phyloP scores from a whole-genome alignment of 2,113 vertebrate species.

The Tylochromis polylepis region DNA sequence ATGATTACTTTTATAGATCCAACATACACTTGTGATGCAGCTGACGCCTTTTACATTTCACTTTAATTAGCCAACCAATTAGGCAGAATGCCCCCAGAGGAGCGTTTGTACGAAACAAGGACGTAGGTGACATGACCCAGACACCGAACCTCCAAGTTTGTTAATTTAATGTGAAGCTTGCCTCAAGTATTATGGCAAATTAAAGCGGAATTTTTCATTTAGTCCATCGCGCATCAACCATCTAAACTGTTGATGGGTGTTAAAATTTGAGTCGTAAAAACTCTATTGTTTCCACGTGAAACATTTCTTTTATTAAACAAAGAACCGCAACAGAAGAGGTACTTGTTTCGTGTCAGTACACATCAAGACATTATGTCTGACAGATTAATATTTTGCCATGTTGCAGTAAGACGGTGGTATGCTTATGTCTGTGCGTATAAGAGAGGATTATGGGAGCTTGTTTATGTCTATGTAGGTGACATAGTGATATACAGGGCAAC shows the following conservation, averaged over 20 bases:
- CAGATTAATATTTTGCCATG: neutral
- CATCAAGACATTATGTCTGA: neutral
- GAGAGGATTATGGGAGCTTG: conserved; percentile 14
- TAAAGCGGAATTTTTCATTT: conserved; percentile 11
- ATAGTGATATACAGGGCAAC: conserved; percentile 6
- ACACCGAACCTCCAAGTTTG: conserved; percentile 5
- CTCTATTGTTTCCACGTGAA: neutral
- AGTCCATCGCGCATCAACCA: neutral
- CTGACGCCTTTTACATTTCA: conserved; percentile 36
- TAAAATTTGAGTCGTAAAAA: neutral
- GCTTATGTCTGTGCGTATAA: neutral
- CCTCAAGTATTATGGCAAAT: conserved; percentile 11
- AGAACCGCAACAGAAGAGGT: neutral
- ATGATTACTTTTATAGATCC: conserved; percentile 57
- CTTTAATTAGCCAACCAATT: conserved; percentile 65
- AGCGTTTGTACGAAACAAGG: neutral
- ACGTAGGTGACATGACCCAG: conserved; percentile 19
- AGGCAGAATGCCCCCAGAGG: conserved; percentile 38
- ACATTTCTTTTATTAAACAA: neutral
- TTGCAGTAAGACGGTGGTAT: neutral
- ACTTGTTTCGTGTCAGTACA: neutral
- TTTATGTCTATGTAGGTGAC: neutral
- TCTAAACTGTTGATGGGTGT: neutral
- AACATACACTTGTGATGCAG: neutral
- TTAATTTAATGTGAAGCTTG: conserved; percentile 24